A percentile compares a stretch with the other conserved stretches of the same genome.
phyloP scores from a whole-genome alignment of 2,888 invertebrate genomes.

The Seladonia tumulorum region DNA sequence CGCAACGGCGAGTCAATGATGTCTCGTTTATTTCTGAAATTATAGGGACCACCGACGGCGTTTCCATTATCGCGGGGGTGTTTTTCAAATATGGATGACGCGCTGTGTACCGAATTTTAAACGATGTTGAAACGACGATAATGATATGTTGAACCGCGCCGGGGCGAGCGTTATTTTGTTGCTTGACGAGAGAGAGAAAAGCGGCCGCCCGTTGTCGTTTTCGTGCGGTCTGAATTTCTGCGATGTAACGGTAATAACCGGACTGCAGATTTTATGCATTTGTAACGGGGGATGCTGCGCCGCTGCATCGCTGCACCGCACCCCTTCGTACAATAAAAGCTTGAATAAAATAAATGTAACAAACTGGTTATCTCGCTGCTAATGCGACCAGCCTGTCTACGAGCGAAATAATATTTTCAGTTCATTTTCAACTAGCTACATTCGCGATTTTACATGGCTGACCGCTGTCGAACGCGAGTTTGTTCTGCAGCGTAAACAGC shows the following conservation, averaged over 20 bases:
- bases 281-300: neutral
- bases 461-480: neutral
- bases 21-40: neutral
- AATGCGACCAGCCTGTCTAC: neutral
- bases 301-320: neutral
- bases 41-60: neutral
- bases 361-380: neutral
- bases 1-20: neutral
- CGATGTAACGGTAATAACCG: constrained; percentile 6
- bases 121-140: neutral
- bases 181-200: neutral
- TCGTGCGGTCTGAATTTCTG: neutral
- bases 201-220: neutral
- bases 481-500: neutral
- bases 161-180: neutral
- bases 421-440: neutral
- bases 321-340: neutral
- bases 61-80: neutral
- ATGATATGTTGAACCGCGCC: constrained; percentile 1
- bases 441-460: neutral
- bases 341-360: neutral
- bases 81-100: neutral
- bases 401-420: neutral
- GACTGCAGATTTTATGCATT: neutral
- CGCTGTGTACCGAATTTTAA: neutral